Conservation (phyloP, 2,113 vertebrate genomes). For the Odontophorus gujanensis region DNA sequence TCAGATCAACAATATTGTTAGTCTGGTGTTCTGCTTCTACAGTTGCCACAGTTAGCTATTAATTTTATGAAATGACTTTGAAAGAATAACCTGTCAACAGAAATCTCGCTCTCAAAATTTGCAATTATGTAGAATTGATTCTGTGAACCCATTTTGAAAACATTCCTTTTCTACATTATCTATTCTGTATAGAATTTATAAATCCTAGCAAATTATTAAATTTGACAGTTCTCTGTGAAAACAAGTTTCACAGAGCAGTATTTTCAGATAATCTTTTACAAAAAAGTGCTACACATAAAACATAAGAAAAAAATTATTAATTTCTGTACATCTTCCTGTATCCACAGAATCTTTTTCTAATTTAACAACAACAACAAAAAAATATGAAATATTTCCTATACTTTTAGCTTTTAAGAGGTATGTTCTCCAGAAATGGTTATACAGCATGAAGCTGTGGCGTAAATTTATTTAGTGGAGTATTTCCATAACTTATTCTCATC, state of each 20-base stretch:
- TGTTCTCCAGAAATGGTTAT: neutral
- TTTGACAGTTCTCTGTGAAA: neutral
- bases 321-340: neutral
- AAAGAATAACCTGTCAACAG: neutral
- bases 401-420: neutral
- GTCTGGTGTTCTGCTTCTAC: neutral
- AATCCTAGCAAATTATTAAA: neutral
- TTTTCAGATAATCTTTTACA: neutral
- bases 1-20: neutral
- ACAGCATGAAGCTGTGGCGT: neutral
- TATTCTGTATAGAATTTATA: neutral
- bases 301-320: neutral
- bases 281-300: neutral
- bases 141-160: neutral
- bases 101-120: neutral
- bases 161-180: neutral
- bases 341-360: neutral
- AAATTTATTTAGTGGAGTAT: neutral
- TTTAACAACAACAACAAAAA: neutral
- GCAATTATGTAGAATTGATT: neutral
- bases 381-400: neutral
- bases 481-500: neutral
- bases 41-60: neutral
- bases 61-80: neutral
- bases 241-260: neutral